These are phyloP conservation scores for Drosophila jambulina DNA, from an alignment of 1,140 invertebrate genomes.

Conservation along the genomic window DNA sequence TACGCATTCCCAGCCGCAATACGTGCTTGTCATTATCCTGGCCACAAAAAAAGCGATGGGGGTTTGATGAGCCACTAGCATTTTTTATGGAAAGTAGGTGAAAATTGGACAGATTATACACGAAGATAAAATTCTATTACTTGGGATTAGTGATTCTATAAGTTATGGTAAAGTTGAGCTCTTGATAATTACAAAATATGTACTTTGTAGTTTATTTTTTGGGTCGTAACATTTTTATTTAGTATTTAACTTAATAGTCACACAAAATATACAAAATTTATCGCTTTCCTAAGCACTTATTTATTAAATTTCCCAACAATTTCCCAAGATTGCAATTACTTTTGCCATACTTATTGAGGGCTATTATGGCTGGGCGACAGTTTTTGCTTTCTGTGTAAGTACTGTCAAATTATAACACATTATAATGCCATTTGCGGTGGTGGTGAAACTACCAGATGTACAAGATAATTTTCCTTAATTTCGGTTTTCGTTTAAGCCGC, in stretches of 20 bases:
- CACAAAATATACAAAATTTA: background rate
- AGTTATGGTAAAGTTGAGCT: background rate
- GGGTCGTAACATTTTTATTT: too few relatives aligned
- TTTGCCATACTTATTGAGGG: conserved; percentile 18
- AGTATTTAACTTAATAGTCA: background rate
- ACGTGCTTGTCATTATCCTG: conserved; percentile 42
- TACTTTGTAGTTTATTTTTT: background rate
- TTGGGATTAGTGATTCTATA: too few relatives aligned
- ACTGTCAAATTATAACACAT: conserved; percentile 67
- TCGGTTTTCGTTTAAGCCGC: conserved; percentile 51
- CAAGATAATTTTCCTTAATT: conserved; percentile 64
- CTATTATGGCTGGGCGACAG: conserved; percentile 3
- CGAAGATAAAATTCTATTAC: background rate
- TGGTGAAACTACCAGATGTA: conserved; percentile 45
- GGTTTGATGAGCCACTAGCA: conserved; percentile 9
- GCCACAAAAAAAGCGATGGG: conserved; percentile 27
- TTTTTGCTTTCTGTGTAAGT: conserved; percentile 21
- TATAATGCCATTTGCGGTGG: conserved; percentile 67
- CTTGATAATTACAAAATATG: background rate
- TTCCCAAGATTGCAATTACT: conserved; percentile 9
- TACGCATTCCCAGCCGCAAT: conserved; percentile 54
- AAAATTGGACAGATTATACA: background rate
- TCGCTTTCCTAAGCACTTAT: background rate
- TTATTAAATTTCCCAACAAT: background rate
- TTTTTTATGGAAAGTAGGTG: conserved; percentile 11